Evolutionary conservation across 2,113 vertebrate genomes (phyloP).

Genomic region (Chaetorhynchus papuensis): DNA sequence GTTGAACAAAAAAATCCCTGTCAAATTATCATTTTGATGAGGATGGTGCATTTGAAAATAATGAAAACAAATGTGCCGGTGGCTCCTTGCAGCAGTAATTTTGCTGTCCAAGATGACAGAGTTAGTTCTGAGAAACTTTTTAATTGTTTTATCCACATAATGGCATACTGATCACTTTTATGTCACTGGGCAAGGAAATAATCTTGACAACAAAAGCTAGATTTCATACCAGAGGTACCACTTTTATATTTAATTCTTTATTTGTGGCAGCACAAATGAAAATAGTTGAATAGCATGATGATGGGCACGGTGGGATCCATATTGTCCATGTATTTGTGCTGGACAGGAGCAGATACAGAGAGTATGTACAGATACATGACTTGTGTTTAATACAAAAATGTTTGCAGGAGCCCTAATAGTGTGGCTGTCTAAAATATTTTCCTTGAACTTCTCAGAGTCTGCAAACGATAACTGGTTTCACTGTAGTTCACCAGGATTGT

Average conservation of each 20-base stretch:
- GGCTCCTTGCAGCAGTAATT: conserved; percentile 19
- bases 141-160: conserved; percentile 39
- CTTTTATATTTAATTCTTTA: conserved; percentile 1
- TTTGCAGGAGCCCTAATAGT: not conserved
- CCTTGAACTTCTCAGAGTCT: not conserved
- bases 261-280: conserved; percentile 10
- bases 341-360: not conserved
- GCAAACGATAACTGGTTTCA: not conserved
- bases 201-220: conserved; percentile 26
- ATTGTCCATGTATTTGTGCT: not conserved
- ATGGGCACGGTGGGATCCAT: not conserved
- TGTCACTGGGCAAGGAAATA: conserved; percentile 29
- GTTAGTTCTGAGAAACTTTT: conserved; percentile 50
- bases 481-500: not conserved
- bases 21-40: conserved; percentile 29
- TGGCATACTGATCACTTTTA: not conserved
- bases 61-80: conserved; percentile 17
- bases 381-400: not conserved
- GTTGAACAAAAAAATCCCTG: not conserved
- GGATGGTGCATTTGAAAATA: conserved; percentile 1
- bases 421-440: not conserved
- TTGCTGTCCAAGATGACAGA: conserved; percentile 44
- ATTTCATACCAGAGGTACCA: conserved; percentile 16
- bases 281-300: not conserved
- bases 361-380: not conserved